These are phyloP conservation scores for Bungarus multicinctus DNA, from an alignment of 2,113 vertebrate genomes.

Conservation along the genomic window DNA sequence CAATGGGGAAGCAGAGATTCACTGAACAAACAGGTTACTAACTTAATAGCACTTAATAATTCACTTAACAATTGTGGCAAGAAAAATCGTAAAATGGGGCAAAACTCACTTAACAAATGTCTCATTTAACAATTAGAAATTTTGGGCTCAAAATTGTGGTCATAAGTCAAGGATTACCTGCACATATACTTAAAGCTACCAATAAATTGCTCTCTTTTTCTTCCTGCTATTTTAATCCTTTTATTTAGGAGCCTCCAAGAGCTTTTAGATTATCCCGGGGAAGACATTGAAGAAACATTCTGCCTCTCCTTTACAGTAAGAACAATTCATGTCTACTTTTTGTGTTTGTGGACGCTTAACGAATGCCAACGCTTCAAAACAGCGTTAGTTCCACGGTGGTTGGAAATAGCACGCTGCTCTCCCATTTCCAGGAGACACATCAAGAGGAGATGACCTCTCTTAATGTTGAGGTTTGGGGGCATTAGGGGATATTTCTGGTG, in stretches of 20 bases:
- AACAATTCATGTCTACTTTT: not conserved
- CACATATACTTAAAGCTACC: not conserved
- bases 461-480: not conserved
- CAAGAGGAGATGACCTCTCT: not conserved
- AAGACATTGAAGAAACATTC: slow-evolving; percentile 89
- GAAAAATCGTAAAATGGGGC: too few species aligned
- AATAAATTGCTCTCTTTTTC: not conserved
- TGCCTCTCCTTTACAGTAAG: slow-evolving; percentile 95
- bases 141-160: not conserved
- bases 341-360: not conserved
- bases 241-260: slow-evolving; percentile 88
- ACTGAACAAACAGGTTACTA: too few species aligned
- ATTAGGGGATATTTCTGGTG: not conserved
- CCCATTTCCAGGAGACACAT: not conserved
- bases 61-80: too few species aligned
- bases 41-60: too few species aligned
- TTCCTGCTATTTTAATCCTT: not conserved
- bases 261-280: slow-evolving; percentile 86
- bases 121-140: not conserved
- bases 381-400: not conserved
- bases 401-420: not conserved
- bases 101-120: not conserved
- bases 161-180: too few species aligned
- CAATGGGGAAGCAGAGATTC: too few species aligned
- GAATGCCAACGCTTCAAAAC: not conserved